phyloP scores from a whole-genome alignment of 2,888 invertebrate species.

The Parnassius apollo region DNA sequence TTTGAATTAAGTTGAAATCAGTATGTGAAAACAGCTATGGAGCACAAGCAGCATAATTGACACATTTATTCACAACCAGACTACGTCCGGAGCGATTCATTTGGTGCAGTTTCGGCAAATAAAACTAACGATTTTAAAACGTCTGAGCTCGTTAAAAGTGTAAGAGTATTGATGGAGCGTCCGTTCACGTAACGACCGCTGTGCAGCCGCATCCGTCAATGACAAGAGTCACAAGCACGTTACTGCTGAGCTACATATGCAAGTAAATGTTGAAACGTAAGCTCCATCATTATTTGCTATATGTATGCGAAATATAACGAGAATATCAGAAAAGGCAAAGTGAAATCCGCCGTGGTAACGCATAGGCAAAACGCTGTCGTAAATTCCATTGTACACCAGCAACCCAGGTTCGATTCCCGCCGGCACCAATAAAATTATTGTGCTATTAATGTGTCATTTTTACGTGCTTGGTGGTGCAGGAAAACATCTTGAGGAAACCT shows the following conservation, averaged over 20 bases:
- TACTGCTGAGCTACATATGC: slow-evolving; percentile 29
- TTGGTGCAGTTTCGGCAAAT: slow-evolving; percentile 36
- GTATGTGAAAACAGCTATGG: too few relatives aligned
- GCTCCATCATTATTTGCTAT: slow-evolving; percentile 19
- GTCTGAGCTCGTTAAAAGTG: slow-evolving; percentile 54
- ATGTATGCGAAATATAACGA: slow-evolving; percentile 1
- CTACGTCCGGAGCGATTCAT: slow-evolving; percentile 38
- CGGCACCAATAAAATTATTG: too few relatives aligned
- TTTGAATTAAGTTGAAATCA: too few relatives aligned
- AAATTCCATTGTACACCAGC: too few relatives aligned
- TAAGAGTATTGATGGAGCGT: slow-evolving; percentile 52
- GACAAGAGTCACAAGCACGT: slow-evolving; percentile 47
- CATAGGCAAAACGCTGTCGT: too few relatives aligned
- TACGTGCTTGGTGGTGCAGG: too few relatives aligned
- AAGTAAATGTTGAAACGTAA: slow-evolving; percentile 24
- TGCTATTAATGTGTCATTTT: too few relatives aligned
- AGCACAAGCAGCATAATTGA: background rate
- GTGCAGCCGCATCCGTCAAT: slow-evolving; percentile 57
- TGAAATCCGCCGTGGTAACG: too few relatives aligned
- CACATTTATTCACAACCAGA: slow-evolving; percentile 33
- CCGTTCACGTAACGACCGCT: slow-evolving; percentile 50
- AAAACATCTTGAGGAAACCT: too few relatives aligned
- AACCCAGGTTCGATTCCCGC: too few relatives aligned
- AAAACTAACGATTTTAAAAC: slow-evolving; percentile 43
- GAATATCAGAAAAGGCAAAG: background rate